A percentile compares a stretch with the other conserved stretches of the same genome.
Conservation (phyloP, 2,888 invertebrate genomes). For the Agrochola lychnidis region DNA sequence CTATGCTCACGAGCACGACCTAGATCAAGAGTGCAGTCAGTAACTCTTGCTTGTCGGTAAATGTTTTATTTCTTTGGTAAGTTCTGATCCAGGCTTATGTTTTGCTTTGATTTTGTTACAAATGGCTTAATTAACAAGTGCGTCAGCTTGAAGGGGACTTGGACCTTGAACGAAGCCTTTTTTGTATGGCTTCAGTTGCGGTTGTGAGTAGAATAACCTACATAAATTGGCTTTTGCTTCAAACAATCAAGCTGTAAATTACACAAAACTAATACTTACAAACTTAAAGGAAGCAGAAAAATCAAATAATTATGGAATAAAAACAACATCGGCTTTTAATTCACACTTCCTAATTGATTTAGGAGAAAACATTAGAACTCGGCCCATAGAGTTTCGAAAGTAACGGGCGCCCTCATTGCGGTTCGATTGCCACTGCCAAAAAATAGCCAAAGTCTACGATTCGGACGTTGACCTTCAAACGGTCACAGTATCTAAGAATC, state of each 20-base stretch:
- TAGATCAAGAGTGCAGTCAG: constrained; percentile 47
- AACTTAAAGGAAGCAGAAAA: neutral
- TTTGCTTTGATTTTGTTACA: constrained; percentile 15
- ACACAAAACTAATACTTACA: neutral
- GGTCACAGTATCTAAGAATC: constrained; percentile 61
- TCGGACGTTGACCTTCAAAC: constrained; percentile 70
- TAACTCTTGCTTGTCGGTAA: constrained; percentile 33
- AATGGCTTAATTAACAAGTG: neutral
- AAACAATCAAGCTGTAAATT: neutral
- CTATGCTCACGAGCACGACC: constrained; percentile 57
- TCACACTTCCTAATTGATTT: constrained; percentile 47
- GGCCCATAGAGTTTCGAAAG: constrained; percentile 53
- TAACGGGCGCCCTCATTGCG: constrained; percentile 72
- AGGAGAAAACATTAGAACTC: constrained; percentile 23
- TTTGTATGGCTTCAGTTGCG: constrained; percentile 19
- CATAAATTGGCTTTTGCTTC: constrained; percentile 4
- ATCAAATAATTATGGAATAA: neutral
- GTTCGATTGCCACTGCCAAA: constrained; percentile 66
- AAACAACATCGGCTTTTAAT: constrained; percentile 9
- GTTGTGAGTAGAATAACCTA: constrained; percentile 3
- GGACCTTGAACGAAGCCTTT: constrained; percentile 16
- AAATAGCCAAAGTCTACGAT: constrained; percentile 64
- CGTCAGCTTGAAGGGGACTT: neutral
- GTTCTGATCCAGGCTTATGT: neutral
- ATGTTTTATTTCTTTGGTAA: constrained; percentile 20